phyloP scores from a whole-genome alignment of 2,797 vertebrate genomes.

The Sarcophilus harrisii region DNA sequence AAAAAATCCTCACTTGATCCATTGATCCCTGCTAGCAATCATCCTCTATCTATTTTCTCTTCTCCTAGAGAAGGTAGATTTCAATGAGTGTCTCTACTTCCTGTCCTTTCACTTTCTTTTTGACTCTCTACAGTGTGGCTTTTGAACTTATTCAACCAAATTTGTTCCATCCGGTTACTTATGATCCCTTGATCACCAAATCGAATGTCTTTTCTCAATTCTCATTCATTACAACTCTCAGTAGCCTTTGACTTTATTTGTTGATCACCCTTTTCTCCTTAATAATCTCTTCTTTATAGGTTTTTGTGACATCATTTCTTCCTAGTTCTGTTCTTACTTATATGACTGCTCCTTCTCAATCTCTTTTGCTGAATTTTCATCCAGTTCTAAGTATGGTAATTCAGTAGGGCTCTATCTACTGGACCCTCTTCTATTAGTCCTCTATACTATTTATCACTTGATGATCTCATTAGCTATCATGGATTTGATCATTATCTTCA shows the following conservation, averaged over 20 bases:
- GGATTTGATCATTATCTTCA: background rate
- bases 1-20: background rate
- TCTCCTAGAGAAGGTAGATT: background rate
- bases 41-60: background rate
- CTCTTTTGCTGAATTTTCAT: background rate
- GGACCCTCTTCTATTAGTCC: background rate
- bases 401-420: background rate
- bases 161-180: background rate
- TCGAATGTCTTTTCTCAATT: background rate
- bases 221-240: background rate
- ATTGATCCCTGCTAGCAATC: background rate
- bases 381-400: background rate
- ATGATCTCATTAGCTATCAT: background rate
- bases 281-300: background rate
- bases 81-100: background rate
- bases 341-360: background rate
- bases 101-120: background rate
- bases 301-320: background rate
- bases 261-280: background rate
- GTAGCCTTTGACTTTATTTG: background rate
- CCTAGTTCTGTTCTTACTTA: background rate
- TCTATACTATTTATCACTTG: background rate
- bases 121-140: background rate
- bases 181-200: background rate
- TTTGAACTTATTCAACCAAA: background rate